These are phyloP conservation scores for Neodon shergylaensis DNA, from an alignment of 2,113 vertebrate species.

Conservation along the genomic window DNA sequence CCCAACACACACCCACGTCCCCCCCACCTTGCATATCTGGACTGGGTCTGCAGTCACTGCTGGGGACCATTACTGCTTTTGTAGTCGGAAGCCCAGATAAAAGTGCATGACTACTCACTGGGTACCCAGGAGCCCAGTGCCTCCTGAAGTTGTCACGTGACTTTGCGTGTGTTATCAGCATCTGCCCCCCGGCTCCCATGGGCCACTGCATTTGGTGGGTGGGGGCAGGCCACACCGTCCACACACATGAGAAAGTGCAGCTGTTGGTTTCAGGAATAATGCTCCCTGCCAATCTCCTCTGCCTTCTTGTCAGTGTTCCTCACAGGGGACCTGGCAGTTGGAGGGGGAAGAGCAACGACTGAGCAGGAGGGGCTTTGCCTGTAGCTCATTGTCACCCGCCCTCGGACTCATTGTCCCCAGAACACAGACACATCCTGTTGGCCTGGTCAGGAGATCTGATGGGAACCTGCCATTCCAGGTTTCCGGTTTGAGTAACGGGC, in stretches of 20 bases:
- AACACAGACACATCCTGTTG: slow-evolving; percentile 78
- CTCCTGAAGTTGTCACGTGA: neutral
- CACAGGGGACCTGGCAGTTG: neutral
- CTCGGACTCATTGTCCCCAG: slow-evolving; percentile 75
- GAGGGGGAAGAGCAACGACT: slow-evolving; percentile 13
- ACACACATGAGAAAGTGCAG: neutral
- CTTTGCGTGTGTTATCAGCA: neutral
- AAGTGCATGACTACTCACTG: neutral
- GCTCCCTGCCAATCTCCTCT: neutral
- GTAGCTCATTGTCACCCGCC: slow-evolving; percentile 63
- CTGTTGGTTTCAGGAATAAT: neutral
- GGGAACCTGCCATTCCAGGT: slow-evolving; percentile 65
- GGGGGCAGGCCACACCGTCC: neutral
- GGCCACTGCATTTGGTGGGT: neutral
- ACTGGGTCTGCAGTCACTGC: neutral
- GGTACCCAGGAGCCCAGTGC: neutral
- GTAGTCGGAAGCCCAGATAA: neutral
- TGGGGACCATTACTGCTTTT: neutral
- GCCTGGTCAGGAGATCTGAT: slow-evolving; percentile 59
- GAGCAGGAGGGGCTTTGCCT: slow-evolving; percentile 50
- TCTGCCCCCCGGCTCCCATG: neutral
- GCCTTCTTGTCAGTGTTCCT: slow-evolving; percentile 6
- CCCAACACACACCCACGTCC: too few species aligned
- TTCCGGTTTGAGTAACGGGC: slow-evolving; percentile 74
- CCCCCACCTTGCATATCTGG: neutral